Evolutionary conservation across 2,113 vertebrate genomes (phyloP), one percentile per base, ranked within the genome.

Genomic region (Picathartes gymnocephalus): DNA sequence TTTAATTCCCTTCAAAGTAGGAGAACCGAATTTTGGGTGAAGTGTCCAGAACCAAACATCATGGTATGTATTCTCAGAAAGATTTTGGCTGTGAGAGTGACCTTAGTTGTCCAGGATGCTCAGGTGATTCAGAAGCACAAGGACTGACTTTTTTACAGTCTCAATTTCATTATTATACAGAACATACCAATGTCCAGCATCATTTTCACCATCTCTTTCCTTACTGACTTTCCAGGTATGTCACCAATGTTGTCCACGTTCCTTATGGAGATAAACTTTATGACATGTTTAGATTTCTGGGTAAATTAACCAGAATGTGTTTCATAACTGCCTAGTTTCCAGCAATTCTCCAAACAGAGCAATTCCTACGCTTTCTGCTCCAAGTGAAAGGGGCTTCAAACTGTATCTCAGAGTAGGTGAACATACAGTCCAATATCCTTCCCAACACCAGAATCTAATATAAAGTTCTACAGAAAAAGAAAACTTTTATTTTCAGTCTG

Each of bases 41-140:
- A 79, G 4, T 8, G 1, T n/a, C 31, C 10, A 69, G 27, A 57
- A 30, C 2, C 0, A 3, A 76, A 89, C 72, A 16, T 0, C 1
- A 6, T 23, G 1, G 2, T 35, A 17, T 33, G 1, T 13, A 28
- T 73, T 77, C 2, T 8, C 4, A 54, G 14, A 5, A 44, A 9
- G 10, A 61, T 80, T 86, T 73, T n/a, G 15, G 6, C 3, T 3
- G 2, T 15, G 13, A 1, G 3, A 37, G 5, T 7, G 2, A 8
- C 35, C 9, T 60, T 28, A 33, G 0, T 31, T 70, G 35, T 3
- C 33, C 1, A 1, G 19, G 9, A 35, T 57, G 39, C 4, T 58
- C 22, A 70, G 8, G 13, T 35, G 27, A 54, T 50, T 54, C 58
- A 73, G 48, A 71, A 57, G 5, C 14, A 33, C 0, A 1, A 51